A percentile compares a stretch with the other conserved stretches of the same genome.
These are phyloP conservation scores for Nemopilema nomurai DNA, from an alignment of 30 jellyfish, hydroid and myxozoan species.

Conservation along the genomic window DNA sequence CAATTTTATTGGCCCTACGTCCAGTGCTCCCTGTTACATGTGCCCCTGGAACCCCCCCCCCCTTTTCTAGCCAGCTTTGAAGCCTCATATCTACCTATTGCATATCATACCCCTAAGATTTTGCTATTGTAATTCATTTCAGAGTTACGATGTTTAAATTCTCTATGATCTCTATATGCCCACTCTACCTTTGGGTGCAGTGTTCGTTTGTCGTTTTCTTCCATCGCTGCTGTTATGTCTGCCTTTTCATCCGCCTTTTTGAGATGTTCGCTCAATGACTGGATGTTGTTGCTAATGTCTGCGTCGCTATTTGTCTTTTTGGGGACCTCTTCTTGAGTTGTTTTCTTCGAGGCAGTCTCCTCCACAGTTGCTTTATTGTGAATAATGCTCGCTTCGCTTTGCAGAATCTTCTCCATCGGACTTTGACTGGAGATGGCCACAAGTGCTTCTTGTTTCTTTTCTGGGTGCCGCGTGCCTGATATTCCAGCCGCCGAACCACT, in stretches of 20 bases:
- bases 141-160: not conserved
- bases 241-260: conserved; percentile 75
- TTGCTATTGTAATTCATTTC: not conserved
- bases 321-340: conserved; percentile 35
- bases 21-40: too few species aligned
- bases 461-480: conserved; percentile 2
- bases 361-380: conserved; percentile 63
- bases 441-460: conserved; percentile 64
- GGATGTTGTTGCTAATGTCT: conserved; percentile 67
- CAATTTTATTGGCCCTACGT: too few species aligned
- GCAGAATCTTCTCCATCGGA: conserved; percentile 86
- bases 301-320: conserved; percentile 48
- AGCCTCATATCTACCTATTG: too few species aligned
- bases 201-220: conserved; percentile 79
- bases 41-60: too few species aligned
- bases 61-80: too few species aligned
- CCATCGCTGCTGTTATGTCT: conserved; percentile 83
- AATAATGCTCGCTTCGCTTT: conserved; percentile 61
- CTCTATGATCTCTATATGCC: not conserved
- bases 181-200: conserved; percentile 72
- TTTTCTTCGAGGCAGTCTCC: conserved; percentile 48
- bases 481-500: conserved; percentile 33
- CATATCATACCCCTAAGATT: too few species aligned
- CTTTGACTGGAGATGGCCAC: conserved; percentile 78
- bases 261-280: conserved; percentile 81